Conservation (phyloP, 2,888 invertebrate genomes). For the Allacma fusca region DNA sequence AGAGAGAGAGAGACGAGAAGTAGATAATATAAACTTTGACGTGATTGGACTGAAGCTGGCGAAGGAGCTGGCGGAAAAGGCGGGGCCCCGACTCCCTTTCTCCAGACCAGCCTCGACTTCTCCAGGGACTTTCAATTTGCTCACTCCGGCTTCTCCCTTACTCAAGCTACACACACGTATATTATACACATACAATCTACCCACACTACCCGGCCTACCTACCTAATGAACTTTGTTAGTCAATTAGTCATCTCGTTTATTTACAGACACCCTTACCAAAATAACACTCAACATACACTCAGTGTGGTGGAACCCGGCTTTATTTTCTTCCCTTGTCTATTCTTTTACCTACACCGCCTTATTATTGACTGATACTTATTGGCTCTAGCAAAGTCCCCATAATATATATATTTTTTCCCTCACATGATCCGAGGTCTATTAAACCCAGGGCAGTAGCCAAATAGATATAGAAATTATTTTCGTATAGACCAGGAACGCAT, state of each 20-base stretch:
- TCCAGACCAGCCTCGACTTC: conserved; percentile 36
- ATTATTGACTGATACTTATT: too few species aligned
- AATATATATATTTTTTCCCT: too few species aligned
- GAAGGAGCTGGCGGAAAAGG: conserved; percentile 31
- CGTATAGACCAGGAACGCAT: too few species aligned
- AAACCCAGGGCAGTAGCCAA: too few species aligned
- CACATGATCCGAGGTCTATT: too few species aligned
- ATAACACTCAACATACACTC: conserved; percentile 18
- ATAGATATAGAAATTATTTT: too few species aligned
- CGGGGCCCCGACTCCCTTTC: conserved; percentile 38
- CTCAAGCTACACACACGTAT: not conserved
- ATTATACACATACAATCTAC: conserved; percentile 24
- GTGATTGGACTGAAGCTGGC: conserved; percentile 44
- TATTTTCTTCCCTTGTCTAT: too few species aligned
- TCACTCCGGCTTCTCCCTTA: conserved; percentile 36
- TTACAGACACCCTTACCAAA: conserved; percentile 42
- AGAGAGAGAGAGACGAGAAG: conserved; percentile 30
- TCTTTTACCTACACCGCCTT: too few species aligned
- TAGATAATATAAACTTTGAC: conserved; percentile 45
- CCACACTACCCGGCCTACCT: conserved; percentile 22
- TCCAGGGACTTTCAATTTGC: conserved; percentile 45
- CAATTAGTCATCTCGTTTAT: conserved; percentile 44
- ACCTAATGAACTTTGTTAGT: conserved; percentile 44
- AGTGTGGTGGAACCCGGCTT: not conserved
- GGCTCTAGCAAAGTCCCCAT: too few species aligned